Evolutionary conservation across 2,113 vertebrate genomes (phyloP).

Genomic region (Argyrosomus japonicus): DNA sequence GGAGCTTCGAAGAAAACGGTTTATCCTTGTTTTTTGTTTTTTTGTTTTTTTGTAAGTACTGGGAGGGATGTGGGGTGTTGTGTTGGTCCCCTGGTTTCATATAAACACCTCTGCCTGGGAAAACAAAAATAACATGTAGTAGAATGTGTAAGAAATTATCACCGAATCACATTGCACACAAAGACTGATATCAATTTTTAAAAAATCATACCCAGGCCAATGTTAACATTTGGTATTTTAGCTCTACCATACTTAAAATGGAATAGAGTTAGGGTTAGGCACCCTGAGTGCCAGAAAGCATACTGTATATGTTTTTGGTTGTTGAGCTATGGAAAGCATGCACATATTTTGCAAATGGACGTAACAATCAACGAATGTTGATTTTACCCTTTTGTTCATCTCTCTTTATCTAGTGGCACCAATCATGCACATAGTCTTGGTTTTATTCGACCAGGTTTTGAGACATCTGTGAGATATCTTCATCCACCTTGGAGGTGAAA

Average conservation of each 20-base stretch:
- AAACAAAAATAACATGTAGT: conserved; percentile 34
- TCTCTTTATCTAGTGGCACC: too few relatives aligned
- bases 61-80: conserved; percentile 27
- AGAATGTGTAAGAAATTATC: conserved; percentile 39
- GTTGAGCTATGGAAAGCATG: too few relatives aligned
- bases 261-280: too few relatives aligned
- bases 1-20: conserved; percentile 62
- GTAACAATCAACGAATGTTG: not conserved
- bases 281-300: too few relatives aligned
- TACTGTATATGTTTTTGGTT: too few relatives aligned
- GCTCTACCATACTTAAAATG: too few relatives aligned
- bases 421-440: too few relatives aligned
- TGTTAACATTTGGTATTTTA: not conserved
- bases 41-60: conserved; percentile 1
- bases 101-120: conserved; percentile 43
- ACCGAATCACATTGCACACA: not conserved
- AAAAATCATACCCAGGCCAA: not conserved
- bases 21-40: conserved; percentile 44
- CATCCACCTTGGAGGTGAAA: too few relatives aligned
- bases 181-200: not conserved
- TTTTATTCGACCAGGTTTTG: too few relatives aligned
- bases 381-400: too few relatives aligned
- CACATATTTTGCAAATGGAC: too few relatives aligned
- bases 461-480: too few relatives aligned
- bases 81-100: conserved; percentile 28